Evolutionary conservation across 2,113 vertebrate species (phyloP), one percentile per base, ranked within the genome.

Genomic region (Herpailurus yagouaroundi): DNA sequence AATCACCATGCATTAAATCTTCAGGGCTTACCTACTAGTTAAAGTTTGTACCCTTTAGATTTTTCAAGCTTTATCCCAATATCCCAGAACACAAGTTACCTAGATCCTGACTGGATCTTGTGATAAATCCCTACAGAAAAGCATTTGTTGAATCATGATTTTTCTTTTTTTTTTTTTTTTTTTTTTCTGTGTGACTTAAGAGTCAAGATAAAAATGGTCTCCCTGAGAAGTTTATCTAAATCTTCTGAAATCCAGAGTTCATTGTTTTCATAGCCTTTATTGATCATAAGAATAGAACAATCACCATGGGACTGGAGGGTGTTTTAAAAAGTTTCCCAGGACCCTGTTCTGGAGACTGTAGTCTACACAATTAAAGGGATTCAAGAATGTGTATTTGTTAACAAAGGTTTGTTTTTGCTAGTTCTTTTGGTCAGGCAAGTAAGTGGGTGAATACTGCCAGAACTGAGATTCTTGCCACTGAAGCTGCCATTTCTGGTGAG

Each of bases 141-240:
- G 5, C 68, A 82, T 79, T 87, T 71, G 7, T 81, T 89, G n/a
- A 77, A 66, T 79, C 3, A 14, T 83, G 33, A 48, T 73, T 95
- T 96, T 52, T n/a, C 77, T 94, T 77, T n/a, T 82, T 92, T 77
- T 52, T n/a, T 77, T 94, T 71, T 89, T 77, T 52, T n/a, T 36
- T 77, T 94, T 71, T 89, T 94, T 41, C 45, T 84, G 7, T 1
- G 14, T 31, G 12, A 55, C 31, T 66, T 85, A 77, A 91, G 64
- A 41, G 38, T 82, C 57, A 69, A 71, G 33, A 60, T 60, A 63
- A 36, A 92, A 93, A 27, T 77, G 13, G 33, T 81, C 7, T 63
- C 38, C 89, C 19, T 76, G 63, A 96, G 33, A 85, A 96, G 15
- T 18, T 16, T 80, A 52, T n/a, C 31, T 76, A 69, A 89, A 29